These are phyloP conservation scores for Temnothorax unifasciatus DNA, from an alignment of 2,888 invertebrate genomes.

Conservation along the genomic window DNA sequence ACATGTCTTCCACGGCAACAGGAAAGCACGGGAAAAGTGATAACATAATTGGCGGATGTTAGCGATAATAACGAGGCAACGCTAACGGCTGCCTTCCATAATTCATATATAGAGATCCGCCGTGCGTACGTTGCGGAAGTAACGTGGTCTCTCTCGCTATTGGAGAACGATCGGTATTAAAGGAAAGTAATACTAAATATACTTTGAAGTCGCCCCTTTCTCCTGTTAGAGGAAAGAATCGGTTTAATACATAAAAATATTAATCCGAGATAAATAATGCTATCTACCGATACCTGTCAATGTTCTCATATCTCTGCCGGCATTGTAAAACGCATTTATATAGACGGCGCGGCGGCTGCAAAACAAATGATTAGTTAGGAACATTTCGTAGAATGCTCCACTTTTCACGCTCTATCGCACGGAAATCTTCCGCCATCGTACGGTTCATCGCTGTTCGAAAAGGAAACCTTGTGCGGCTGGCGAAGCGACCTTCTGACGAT, in stretches of 20 bases:
- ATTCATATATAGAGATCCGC: constrained; percentile 44
- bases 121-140: constrained; percentile 60
- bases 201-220: constrained; percentile 40
- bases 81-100: constrained; percentile 49
- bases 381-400: constrained; percentile 60
- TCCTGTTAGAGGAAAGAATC: constrained; percentile 33
- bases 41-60: constrained; percentile 59
- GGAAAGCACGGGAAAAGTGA: constrained; percentile 52
- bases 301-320: neutral
- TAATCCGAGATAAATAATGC: constrained; percentile 13
- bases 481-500: constrained; percentile 67
- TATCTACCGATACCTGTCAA: constrained; percentile 27
- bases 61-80: constrained; percentile 45
- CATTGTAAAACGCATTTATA: constrained; percentile 1
- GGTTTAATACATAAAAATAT: constrained; percentile 13
- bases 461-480: constrained; percentile 58
- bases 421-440: constrained; percentile 67
- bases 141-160: constrained; percentile 29
- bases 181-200: constrained; percentile 38
- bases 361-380: constrained; percentile 36
- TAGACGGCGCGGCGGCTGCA: neutral
- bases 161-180: constrained; percentile 47
- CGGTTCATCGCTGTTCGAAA: constrained; percentile 56
- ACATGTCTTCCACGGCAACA: neutral
- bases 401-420: constrained; percentile 70